Conservation (phyloP, 2,797 vertebrate genomes). For the Anolis apletophallus region DNA sequence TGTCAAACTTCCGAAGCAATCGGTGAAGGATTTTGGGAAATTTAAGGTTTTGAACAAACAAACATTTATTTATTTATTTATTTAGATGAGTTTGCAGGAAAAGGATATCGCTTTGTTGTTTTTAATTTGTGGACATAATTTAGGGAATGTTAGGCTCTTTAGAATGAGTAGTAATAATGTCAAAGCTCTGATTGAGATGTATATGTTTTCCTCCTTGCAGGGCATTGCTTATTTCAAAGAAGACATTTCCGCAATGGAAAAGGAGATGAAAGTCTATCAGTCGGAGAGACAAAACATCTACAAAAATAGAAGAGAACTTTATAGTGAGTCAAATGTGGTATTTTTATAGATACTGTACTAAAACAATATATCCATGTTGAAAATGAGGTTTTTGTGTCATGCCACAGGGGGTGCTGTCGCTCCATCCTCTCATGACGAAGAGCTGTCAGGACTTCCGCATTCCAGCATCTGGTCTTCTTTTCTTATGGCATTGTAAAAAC, state of each 20-base stretch:
- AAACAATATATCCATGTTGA: background rate
- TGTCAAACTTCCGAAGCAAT: too few relatives aligned
- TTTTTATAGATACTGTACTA: background rate
- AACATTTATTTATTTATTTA: too few relatives aligned
- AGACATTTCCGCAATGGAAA: constrained; percentile 49
- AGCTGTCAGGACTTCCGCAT: too few relatives aligned
- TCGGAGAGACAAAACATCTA: constrained; percentile 19
- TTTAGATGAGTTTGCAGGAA: background rate
- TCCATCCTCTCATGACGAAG: too few relatives aligned
- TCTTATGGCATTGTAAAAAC: too few relatives aligned
- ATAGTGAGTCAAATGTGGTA: constrained; percentile 39
- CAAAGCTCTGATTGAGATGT: background rate
- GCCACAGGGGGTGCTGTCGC: too few relatives aligned
- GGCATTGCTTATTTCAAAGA: constrained; percentile 49
- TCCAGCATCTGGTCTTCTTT: too few relatives aligned
- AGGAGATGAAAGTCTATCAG: constrained; percentile 49
- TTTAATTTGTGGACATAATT: background rate
- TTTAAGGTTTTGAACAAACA: too few relatives aligned
- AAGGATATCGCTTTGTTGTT: background rate
- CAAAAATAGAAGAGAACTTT: constrained; percentile 37
- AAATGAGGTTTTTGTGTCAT: too few relatives aligned
- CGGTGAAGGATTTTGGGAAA: too few relatives aligned
- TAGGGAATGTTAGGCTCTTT: background rate
- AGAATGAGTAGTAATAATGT: background rate
- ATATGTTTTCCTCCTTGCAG: constrained; percentile 25